A percentile compares a stretch with the other conserved stretches of the same genome.
Conservation (phyloP, 1,140 invertebrate genomes). For the Diabrotica virgifera region DNA sequence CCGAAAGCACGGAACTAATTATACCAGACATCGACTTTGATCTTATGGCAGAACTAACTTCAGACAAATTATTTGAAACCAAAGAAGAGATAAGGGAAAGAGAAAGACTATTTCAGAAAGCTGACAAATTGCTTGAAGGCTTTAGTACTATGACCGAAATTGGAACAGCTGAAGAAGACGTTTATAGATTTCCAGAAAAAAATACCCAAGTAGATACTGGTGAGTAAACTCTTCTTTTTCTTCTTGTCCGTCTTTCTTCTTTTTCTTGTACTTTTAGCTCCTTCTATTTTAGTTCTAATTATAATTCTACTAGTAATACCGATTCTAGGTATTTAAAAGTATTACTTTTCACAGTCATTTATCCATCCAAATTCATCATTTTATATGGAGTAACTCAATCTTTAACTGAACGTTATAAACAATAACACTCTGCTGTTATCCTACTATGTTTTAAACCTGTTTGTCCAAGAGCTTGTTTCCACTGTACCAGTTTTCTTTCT, state of each 20-base stretch:
- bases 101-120: not conserved
- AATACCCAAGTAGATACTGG: not conserved
- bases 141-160: not conserved
- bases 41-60: not conserved
- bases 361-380: no score
- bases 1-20: not conserved
- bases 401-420: no score
- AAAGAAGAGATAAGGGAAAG: not conserved
- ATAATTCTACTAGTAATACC: no score
- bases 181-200: not conserved
- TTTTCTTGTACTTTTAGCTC: not conserved
- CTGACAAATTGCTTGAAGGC: conserved; percentile 5
- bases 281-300: not conserved
- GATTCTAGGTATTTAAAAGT: no score
- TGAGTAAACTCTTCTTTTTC: not conserved
- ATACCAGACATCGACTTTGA: not conserved
- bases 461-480: no score
- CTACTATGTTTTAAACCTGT: no score
- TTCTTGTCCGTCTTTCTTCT: not conserved
- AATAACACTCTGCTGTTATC: no score
- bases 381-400: no score
- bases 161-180: not conserved
- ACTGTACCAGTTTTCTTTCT: no score
- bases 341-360: no score
- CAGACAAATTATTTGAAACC: not conserved